A percentile compares a stretch with the other conserved stretches of the same genome.
These are phyloP conservation scores for Neoascia interrupta DNA, from an alignment of 2,888 invertebrate species.

Conservation along the genomic window DNA sequence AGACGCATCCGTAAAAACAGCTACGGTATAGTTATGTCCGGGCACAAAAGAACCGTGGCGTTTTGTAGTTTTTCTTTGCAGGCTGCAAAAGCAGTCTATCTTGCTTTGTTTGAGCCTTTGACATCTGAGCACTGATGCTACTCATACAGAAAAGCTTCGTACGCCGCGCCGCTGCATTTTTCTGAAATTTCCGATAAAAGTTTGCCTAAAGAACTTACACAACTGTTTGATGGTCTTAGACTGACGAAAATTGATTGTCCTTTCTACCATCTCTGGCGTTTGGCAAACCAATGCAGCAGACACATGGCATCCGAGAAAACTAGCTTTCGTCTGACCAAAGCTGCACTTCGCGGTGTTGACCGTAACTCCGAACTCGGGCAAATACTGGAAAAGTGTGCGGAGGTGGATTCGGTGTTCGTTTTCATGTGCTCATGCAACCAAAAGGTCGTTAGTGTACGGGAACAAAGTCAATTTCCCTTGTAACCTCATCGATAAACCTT, in stretches of 20 bases:
- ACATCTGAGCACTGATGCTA: background rate
- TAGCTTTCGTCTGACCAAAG: background rate
- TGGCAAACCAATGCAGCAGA: background rate
- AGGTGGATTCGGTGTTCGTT: no score
- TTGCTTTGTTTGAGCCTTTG: background rate
- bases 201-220: no score
- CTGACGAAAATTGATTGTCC: background rate
- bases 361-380: background rate
- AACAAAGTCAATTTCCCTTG: no score
- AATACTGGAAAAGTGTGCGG: no score
- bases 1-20: background rate
- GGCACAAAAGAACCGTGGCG: background rate
- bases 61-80: background rate
- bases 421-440: no score
- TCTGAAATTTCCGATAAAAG: no score
- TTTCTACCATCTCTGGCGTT: background rate
- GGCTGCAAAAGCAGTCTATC: background rate
- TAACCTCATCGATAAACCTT: constrained; percentile 8
- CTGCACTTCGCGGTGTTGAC: background rate
- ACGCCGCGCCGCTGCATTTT: no score
- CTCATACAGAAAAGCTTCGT: no score
- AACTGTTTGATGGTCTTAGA: no score
- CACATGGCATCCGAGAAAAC: background rate
- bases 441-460: background rate
- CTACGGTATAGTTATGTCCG: background rate